Percentiles rank a stretch among this genome's conserved stretches.
Evolutionary conservation across 2,888 invertebrate species (phyloP).

Genomic region (Troides aeacus): DNA sequence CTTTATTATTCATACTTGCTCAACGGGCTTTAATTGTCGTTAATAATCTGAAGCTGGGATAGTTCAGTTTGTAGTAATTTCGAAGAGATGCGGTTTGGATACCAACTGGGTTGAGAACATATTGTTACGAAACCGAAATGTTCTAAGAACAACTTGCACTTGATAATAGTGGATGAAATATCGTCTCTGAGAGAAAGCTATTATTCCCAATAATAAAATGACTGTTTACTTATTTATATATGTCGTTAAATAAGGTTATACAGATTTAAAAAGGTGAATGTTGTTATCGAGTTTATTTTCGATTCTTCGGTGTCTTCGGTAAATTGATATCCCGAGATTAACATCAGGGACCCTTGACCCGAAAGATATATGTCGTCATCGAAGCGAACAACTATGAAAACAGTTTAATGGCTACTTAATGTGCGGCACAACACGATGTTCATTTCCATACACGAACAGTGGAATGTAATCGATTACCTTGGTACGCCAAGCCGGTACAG

Average conservation of each 20-base stretch:
- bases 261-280: neutral
- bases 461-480: slow-evolving; percentile 33
- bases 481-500: slow-evolving; percentile 25
- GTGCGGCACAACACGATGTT: slow-evolving; percentile 26
- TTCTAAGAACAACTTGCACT: too few relatives aligned
- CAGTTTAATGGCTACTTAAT: slow-evolving; percentile 17
- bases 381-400: slow-evolving; percentile 4
- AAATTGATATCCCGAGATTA: slow-evolving; percentile 10
- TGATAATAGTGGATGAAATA: too few relatives aligned
- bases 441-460: slow-evolving; percentile 26
- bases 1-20: too few relatives aligned
- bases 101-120: too few relatives aligned
- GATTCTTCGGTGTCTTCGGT: neutral
- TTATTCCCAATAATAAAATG: too few relatives aligned
- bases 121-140: too few relatives aligned
- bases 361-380: slow-evolving; percentile 10
- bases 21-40: too few relatives aligned
- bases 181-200: too few relatives aligned
- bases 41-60: too few relatives aligned
- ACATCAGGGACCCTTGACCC: slow-evolving; percentile 18
- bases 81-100: too few relatives aligned
- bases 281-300: neutral
- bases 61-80: too few relatives aligned
- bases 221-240: too few relatives aligned
- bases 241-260: neutral